Base-by-base conservation (phyloP, 2,113 vertebrate species). In the Hemibagrus wyckioides region DNA sequence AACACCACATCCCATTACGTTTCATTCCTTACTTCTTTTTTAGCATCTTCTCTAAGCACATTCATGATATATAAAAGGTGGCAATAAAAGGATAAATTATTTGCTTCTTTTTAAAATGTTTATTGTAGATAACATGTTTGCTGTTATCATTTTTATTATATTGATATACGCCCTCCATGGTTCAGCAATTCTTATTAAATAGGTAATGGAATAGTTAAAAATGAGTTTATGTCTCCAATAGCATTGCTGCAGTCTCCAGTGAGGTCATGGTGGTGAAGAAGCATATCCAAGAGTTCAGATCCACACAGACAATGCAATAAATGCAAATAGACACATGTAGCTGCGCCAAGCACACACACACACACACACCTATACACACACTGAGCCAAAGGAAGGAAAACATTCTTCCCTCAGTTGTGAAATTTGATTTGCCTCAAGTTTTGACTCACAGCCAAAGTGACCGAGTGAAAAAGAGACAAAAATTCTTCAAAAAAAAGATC, bases 331-430 rank as follows among this genome's bases (percentile, higher is more conserved):
- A 85, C 39, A n/a, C 25, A 33, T 63, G 17, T 21, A 63, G 28
- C 73, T 54, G 17, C 61, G 30, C 17, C 14, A 73, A 25, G 11
- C 56, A 50, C 73, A 36, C 36, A 59, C 36, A 54, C 6, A 48
- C n/a, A 59, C 30, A 33, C 65, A 33, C 30, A 17, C 65, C 14
- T n/a, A 67, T 6, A 67, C n/a, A 36, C 30, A 67, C 59, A 44
- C 28, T 48, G 19, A 41, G 41, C 14, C 71, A 87, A 25, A 84
- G 63, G 33, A 54, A 80, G 85, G 17, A 69, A 36, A 63, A 57
- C 85, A 89, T 89, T 89, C 85, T 89, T 75, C 75, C 75, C 65
- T 85, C 73, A 81, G 75, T 84, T 73, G 75, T 80, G 76, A 84
- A 81, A 83, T 87, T 87, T 76, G 82, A 79, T 84, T 87, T 76